phyloP scores from a whole-genome alignment of 2,113 vertebrate species.

The Salvelinus alpinus region DNA sequence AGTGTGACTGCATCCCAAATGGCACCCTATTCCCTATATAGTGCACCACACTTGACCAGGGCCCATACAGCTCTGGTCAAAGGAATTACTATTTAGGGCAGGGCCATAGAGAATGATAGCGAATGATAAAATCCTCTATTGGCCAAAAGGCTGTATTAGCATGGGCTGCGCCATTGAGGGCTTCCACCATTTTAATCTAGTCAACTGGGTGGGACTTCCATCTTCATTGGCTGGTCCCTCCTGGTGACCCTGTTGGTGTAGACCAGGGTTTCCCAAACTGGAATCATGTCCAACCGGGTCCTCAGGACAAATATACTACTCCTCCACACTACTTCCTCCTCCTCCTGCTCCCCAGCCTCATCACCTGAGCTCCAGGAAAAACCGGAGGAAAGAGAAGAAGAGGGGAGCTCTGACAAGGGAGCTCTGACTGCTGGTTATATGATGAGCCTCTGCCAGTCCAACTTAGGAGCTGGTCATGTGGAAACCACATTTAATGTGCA shows the following conservation, averaged over 20 bases:
- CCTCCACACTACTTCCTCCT: not conserved
- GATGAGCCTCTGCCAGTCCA: not conserved
- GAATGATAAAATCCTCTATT: too few species aligned
- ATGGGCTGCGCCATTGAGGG: too few species aligned
- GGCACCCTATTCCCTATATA: not conserved
- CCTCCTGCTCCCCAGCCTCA: not conserved
- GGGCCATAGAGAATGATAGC: too few species aligned
- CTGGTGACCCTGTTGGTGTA: too few species aligned
- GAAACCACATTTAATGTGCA: conserved; percentile 3
- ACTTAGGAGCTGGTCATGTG: not conserved
- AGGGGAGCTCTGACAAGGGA: not conserved
- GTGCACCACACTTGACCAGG: too few species aligned
- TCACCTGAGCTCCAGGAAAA: not conserved
- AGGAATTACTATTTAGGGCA: not conserved
- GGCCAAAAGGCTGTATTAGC: too few species aligned
- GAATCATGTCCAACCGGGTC: too few species aligned
- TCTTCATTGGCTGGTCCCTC: too few species aligned
- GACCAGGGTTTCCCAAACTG: too few species aligned
- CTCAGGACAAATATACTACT: not conserved
- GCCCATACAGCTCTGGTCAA: too few species aligned
- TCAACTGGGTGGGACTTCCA: too few species aligned
- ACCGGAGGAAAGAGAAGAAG: not conserved
- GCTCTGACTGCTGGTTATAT: not conserved
- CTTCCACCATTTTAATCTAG: too few species aligned
- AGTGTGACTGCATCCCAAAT: not conserved